A percentile compares a stretch with the other conserved stretches of the same genome.
Conservation (phyloP, 2,113 vertebrate genomes). For the Myotis brandtii region DNA sequence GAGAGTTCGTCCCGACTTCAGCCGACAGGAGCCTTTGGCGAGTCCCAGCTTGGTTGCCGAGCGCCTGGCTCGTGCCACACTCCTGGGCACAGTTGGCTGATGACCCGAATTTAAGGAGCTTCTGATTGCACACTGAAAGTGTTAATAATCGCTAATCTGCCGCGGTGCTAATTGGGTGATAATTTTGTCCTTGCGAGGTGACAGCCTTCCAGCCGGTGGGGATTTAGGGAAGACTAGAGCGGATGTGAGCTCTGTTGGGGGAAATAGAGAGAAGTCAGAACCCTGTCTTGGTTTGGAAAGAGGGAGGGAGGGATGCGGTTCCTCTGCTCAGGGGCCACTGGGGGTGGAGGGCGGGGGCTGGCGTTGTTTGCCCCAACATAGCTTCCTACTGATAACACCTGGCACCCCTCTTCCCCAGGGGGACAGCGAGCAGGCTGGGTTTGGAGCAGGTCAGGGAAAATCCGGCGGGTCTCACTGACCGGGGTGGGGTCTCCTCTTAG, state of each 20-base stretch:
- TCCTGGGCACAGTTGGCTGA: accelerated
- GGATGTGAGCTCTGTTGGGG: not conserved
- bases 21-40: accelerated
- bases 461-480: accelerated
- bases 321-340: not conserved
- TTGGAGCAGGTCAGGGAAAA: no score
- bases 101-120: not conserved
- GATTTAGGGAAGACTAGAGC: constrained; percentile 45
- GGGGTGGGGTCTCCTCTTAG: not conserved
- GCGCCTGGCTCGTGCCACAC: accelerated
- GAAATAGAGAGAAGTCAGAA: constrained; percentile 35
- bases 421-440: not conserved
- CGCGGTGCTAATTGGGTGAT: constrained; percentile 3
- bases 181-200: not conserved
- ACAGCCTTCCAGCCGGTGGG: not conserved
- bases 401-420: not conserved
- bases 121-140: not conserved
- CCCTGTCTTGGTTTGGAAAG: constrained; percentile 62
- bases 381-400: not conserved
- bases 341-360: no score
- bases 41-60: accelerated
- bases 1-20: not conserved
- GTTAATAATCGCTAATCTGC: not conserved
- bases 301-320: not conserved
- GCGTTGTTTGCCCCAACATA: not conserved